Evolutionary conservation across 1,140 invertebrate species (phyloP).

Genomic region (Caenorhabditis elegans): WBcel235 BX284602.5:11134001-11134500

Average conservation of each 20-base stretch:
- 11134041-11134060: slow-evolving; percentile 21
- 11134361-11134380: slow-evolving; percentile 20
- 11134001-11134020: slow-evolving; percentile 36
- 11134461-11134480: neutral
- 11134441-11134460: neutral
- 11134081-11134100: neutral
- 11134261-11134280: neutral
- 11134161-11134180: no score
- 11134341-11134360: slow-evolving; percentile 9
- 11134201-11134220: no score
- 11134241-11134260: neutral
- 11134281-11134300: neutral
- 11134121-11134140: no score
- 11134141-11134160: no score
- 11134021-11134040: slow-evolving; percentile 32
- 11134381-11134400: slow-evolving; percentile 15
- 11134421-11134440: neutral
- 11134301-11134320: no score
- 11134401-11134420: neutral
- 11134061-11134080: slow-evolving; percentile 1
- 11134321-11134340: neutral
- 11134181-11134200: no score
- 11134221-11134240: no score
- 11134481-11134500: neutral
- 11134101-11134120: neutral